Evolutionary conservation across 1,140 invertebrate genomes (phyloP).

Genomic region (Lineus longissimus): DNA sequence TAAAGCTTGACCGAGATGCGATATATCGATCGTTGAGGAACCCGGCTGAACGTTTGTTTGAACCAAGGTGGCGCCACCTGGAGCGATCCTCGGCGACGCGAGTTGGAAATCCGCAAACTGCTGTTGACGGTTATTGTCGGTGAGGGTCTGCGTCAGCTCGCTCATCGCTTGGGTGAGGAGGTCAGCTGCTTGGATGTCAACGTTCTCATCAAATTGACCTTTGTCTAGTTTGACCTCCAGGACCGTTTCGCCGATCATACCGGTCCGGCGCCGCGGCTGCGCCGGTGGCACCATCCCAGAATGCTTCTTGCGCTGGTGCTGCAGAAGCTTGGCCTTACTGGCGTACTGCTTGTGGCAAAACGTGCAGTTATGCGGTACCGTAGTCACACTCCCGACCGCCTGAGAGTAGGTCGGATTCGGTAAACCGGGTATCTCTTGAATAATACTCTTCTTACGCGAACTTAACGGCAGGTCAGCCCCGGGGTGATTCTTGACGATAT

Average conservation of each 20-base stretch:
- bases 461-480: constrained; percentile 66
- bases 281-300: constrained; percentile 51
- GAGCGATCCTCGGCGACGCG: neutral
- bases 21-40: constrained; percentile 44
- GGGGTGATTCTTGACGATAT: constrained; percentile 82
- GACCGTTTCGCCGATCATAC: neutral
- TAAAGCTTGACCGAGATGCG: constrained; percentile 46
- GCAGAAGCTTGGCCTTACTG: constrained; percentile 71
- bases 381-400: constrained; percentile 70
- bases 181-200: constrained; percentile 41
- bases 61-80: constrained; percentile 17
- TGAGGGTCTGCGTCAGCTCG: constrained; percentile 48
- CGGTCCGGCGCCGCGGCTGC: constrained; percentile 18
- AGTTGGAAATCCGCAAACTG: constrained; percentile 19
- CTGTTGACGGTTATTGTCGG: constrained; percentile 32
- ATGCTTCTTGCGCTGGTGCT: constrained; percentile 78
- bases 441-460: constrained; percentile 43
- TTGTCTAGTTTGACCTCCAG: constrained; percentile 11
- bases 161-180: constrained; percentile 55
- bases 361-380: constrained; percentile 69
- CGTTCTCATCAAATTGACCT: constrained; percentile 12
- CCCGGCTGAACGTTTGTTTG: constrained; percentile 20
- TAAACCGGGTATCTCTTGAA: constrained; percentile 26
- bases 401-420: constrained; percentile 63
- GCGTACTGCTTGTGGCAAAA: constrained; percentile 85